Base-by-base conservation (phyloP, 2,888 invertebrate species). In the Lampropteryx suffumata region DNA sequence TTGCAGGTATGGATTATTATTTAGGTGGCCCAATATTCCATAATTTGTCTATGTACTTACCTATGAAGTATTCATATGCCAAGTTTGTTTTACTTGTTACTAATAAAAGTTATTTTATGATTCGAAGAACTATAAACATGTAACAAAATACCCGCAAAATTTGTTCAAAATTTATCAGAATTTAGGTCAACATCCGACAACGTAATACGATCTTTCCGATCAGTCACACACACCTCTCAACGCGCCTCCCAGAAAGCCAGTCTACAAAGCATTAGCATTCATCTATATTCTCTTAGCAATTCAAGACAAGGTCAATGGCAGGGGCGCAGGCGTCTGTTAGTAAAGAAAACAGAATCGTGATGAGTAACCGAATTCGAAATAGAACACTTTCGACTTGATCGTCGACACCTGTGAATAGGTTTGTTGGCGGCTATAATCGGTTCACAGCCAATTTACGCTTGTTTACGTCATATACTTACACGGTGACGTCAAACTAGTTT, bases 271-370 rank as follows among this genome's bases (percentile, higher is more conserved):
- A 76, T 71, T 71, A 71, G 66, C 65, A 70, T 71, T 73, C 70
- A 64, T 68, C 51, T 69, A 70, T 69, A 70, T 72, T 78, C 75
- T 69, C 68, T 73, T 62, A 68, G 63, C 72, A 69, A 52, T 68
- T 65, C 62, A 72, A 72, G 73, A 77, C 86, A 87, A 88, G 89
- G 88, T 88, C 89, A 89, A 86, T 88, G 86, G 81, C 86, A 84
- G 76, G 68, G 73, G 67, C 73, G 49, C 57, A 66, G 71, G 69
- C 79, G 82, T 84, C 82, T 83, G 84, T 77, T 79, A 71, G 71
- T 72, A 76, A 74, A 78, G 76, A 83, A 83, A 82, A 84, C 82
- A 82, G 73, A 81, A 73, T 70, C 67, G 64, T 73, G 72, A 77
- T 88, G 89, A 88, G 81, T 86, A 87, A 87, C 76, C 65, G 58